Conservation (phyloP, 2,113 vertebrate genomes). For the Chamaetylas fuelleborni region DNA sequence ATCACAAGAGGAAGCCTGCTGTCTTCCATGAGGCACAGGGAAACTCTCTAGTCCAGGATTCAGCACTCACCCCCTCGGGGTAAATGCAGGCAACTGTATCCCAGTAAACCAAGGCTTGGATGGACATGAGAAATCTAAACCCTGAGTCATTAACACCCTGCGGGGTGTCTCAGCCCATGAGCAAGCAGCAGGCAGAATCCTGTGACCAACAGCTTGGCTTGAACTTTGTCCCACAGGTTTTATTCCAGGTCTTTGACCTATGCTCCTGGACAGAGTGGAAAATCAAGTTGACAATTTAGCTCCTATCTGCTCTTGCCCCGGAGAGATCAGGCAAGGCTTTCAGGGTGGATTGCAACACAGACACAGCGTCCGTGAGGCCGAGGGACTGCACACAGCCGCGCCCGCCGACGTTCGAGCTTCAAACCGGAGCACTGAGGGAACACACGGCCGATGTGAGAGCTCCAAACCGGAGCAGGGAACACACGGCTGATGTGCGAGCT, state of each 20-base stretch:
- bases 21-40: background rate
- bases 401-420: background rate
- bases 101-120: background rate
- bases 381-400: accelerated
- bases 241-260: conserved; percentile 27
- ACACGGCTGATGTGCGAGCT: accelerated
- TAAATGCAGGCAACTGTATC: background rate
- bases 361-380: accelerated
- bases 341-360: background rate
- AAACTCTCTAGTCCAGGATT: background rate
- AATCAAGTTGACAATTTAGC: background rate
- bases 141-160: background rate
- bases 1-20: background rate
- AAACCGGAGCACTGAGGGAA: accelerated
- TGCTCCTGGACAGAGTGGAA: background rate
- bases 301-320: background rate
- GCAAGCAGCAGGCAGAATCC: background rate
- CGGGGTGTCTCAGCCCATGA: background rate
- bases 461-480: background rate
- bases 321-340: background rate
- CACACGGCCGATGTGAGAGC: background rate
- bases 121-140: background rate
- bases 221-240: conserved; percentile 42
- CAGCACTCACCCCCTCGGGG: accelerated
- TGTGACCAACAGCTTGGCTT: background rate